Evolutionary conservation across 2,888 invertebrate genomes (phyloP).

Genomic region (Limnephilus auricula): DNA sequence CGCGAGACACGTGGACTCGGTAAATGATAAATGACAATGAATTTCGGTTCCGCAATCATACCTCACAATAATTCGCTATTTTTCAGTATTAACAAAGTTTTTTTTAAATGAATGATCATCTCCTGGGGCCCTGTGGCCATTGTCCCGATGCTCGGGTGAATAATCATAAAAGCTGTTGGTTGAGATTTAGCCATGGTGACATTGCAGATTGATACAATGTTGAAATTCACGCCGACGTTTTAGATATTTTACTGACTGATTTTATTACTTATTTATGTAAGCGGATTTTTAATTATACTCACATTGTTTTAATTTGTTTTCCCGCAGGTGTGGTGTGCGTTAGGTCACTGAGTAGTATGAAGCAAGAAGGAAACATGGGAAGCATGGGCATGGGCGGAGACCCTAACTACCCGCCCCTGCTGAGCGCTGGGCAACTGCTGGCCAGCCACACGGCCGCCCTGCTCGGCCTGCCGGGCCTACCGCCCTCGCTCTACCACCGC

Average conservation of each 20-base stretch:
- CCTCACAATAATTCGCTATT: conserved; percentile 62
- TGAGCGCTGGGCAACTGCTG: conserved; percentile 78
- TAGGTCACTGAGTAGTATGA: conserved; percentile 75
- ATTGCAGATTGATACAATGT: neutral
- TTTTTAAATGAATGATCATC: conserved; percentile 48
- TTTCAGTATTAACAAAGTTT: conserved; percentile 58
- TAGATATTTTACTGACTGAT: neutral
- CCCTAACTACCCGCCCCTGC: conserved; percentile 75
- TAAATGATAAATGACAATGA: conserved; percentile 65
- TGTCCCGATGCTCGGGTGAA: conserved; percentile 37
- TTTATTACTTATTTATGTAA: neutral
- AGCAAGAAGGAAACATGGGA: conserved; percentile 73
- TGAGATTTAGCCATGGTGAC: conserved; percentile 1
- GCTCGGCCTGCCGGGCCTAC: conserved; percentile 75
- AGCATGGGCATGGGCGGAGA: conserved; percentile 74
- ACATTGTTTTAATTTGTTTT: neutral
- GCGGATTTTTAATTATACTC: neutral
- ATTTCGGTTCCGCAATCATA: conserved; percentile 62
- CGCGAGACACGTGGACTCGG: conserved; percentile 44
- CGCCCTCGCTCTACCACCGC: conserved; percentile 81
- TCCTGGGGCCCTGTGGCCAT: conserved; percentile 51
- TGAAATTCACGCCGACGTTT: neutral
- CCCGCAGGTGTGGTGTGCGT: conserved; percentile 75
- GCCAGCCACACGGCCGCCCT: conserved; percentile 74
- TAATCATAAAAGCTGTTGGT: conserved; percentile 4